A percentile compares a stretch with the other conserved stretches of the same genome.
Evolutionary conservation across 53 echinoderm and acorn worm species (phyloP).

Genomic region (Holothuria scabra): DNA sequence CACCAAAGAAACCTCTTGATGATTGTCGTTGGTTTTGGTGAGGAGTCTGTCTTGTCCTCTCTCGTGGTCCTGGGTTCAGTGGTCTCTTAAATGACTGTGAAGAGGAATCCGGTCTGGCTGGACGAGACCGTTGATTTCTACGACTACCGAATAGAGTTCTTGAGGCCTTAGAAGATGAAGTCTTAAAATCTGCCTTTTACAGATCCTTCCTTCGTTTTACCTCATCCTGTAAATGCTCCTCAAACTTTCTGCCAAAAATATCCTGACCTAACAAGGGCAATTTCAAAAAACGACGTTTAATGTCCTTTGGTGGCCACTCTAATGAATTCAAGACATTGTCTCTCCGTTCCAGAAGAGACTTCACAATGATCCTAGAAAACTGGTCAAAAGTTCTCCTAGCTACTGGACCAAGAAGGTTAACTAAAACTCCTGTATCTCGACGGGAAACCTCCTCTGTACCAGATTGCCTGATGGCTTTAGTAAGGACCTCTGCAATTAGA

Average conservation of each 20-base stretch:
- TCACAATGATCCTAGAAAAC: not conserved
- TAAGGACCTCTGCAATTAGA: not conserved
- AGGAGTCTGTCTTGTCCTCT: too few species aligned
- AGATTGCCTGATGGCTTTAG: not conserved
- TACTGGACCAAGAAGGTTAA: not conserved
- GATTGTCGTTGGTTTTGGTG: too few species aligned
- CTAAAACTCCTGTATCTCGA: not conserved
- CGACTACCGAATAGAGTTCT: too few species aligned
- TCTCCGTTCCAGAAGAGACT: too few species aligned
- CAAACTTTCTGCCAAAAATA: conserved; percentile 2
- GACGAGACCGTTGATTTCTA: too few species aligned
- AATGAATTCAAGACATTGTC: too few species aligned
- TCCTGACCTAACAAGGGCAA: not conserved
- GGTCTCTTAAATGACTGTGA: too few species aligned
- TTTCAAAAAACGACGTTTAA: too few species aligned
- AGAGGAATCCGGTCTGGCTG: too few species aligned
- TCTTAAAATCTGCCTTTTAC: not conserved
- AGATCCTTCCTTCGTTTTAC: not conserved
- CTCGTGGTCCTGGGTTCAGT: too few species aligned
- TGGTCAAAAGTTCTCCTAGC: conserved; percentile 6
- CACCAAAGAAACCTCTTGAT: too few species aligned
- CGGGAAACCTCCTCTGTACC: conserved; percentile 14
- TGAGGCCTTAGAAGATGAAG: not conserved
- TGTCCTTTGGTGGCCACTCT: too few species aligned
- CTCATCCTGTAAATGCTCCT: not conserved